Evolutionary conservation across 2,888 invertebrate species (phyloP).

Genomic region (Mythimna lalbum): DNA sequence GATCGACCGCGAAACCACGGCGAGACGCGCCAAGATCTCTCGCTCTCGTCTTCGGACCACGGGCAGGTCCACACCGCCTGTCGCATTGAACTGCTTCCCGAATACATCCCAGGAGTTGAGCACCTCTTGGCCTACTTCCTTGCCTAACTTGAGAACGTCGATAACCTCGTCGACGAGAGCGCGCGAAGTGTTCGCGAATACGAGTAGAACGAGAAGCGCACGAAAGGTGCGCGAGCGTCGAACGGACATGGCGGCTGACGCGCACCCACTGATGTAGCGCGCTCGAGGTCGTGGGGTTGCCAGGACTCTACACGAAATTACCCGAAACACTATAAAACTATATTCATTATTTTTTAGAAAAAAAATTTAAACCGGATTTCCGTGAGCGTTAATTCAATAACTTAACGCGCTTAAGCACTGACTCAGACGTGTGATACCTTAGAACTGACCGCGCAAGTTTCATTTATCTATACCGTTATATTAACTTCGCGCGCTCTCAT

Average conservation of each 20-base stretch:
- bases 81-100: constrained; percentile 88
- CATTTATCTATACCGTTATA: constrained; percentile 51
- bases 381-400: constrained; percentile 41
- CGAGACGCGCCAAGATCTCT: constrained; percentile 89
- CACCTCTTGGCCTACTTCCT: constrained; percentile 91
- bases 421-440: constrained; percentile 39
- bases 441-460: constrained; percentile 50
- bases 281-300: constrained; percentile 79
- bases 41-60: constrained; percentile 91
- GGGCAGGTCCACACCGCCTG: constrained; percentile 91
- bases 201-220: constrained; percentile 76
- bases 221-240: constrained; percentile 76
- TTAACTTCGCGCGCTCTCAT: constrained; percentile 33
- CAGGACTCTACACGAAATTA: constrained; percentile 58
- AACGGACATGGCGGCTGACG: constrained; percentile 82
- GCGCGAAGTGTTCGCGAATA: constrained; percentile 73
- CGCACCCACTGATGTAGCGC: constrained; percentile 77
- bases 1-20: constrained; percentile 78
- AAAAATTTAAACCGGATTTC: not conserved
- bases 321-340: constrained; percentile 28
- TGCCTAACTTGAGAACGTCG: constrained; percentile 91
- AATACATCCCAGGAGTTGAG: constrained; percentile 92
- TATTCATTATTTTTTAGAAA: not conserved
- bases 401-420: constrained; percentile 19
- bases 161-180: constrained; percentile 91